Evolutionary conservation across 2,888 invertebrate species (phyloP).

Genomic region (Tetranychus truncatus): DNA sequence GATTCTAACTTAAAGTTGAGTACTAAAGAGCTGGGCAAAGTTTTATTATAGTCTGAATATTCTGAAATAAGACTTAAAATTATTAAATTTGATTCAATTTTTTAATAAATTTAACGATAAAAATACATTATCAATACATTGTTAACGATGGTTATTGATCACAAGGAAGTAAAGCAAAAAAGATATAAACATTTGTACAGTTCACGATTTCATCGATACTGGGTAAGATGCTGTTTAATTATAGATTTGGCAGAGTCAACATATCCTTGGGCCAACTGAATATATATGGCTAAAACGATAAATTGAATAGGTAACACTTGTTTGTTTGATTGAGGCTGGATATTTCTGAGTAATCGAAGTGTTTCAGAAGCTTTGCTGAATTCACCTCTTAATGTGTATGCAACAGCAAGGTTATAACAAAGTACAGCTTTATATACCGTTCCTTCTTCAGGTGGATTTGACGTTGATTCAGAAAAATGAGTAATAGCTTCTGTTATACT

Average conservation of each 20-base stretch:
- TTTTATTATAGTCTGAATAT: too few relatives aligned
- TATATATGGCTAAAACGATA: slow-evolving; percentile 45
- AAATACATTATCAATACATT: background rate
- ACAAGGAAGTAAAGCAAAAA: background rate
- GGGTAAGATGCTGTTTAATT: slow-evolving; percentile 38
- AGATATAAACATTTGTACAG: background rate
- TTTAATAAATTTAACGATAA: slow-evolving; percentile 3
- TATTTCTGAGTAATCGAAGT: slow-evolving; percentile 30
- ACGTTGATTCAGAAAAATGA: slow-evolving; percentile 22
- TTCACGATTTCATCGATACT: slow-evolving; percentile 9
- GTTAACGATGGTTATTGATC: background rate
- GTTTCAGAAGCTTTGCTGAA: slow-evolving; percentile 45
- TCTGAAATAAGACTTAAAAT: background rate
- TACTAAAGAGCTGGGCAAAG: too few relatives aligned
- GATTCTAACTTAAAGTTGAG: too few relatives aligned
- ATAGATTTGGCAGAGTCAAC: slow-evolving; percentile 42
- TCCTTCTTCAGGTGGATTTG: background rate
- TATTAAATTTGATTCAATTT: background rate
- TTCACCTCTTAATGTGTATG: slow-evolving; percentile 53
- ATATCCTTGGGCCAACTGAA: slow-evolving; percentile 46
- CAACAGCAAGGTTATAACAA: slow-evolving; percentile 58
- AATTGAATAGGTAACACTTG: slow-evolving; percentile 43
- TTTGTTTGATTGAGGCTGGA: slow-evolving; percentile 14
- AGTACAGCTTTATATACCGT: slow-evolving; percentile 48
- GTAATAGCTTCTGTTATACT: slow-evolving; percentile 58